Evolutionary conservation across 2,888 invertebrate species (phyloP).

Genomic region (Stenurella melanura): DNA sequence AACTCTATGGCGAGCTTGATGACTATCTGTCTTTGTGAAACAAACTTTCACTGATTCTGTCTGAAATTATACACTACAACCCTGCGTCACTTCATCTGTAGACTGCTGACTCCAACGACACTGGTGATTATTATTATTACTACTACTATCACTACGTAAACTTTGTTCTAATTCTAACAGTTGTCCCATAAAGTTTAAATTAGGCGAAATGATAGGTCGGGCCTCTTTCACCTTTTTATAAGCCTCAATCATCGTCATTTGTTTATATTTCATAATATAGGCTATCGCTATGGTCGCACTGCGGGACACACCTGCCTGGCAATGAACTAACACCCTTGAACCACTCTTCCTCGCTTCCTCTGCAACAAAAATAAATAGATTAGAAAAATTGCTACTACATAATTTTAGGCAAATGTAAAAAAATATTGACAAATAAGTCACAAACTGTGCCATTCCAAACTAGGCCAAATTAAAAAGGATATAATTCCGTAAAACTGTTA

Average conservation of each 20-base stretch:
- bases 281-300: constrained; percentile 97
- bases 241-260: constrained; percentile 89
- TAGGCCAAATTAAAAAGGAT: too few species aligned
- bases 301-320: constrained; percentile 95
- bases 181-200: constrained; percentile 95
- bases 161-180: constrained; percentile 88
- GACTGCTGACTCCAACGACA: constrained; percentile 76
- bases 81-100: constrained; percentile 75
- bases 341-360: constrained; percentile 83
- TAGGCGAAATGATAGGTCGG: constrained; percentile 94
- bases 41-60: constrained; percentile 38
- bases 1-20: constrained; percentile 67
- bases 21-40: constrained; percentile 53
- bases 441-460: too few species aligned
- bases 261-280: constrained; percentile 93
- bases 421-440: too few species aligned
- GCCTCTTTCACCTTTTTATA: constrained; percentile 90
- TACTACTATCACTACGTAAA: constrained; percentile 72
- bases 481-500: too few species aligned
- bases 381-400: background rate
- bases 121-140: constrained; percentile 72
- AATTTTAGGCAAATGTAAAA: too few species aligned
- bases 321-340: constrained; percentile 90
- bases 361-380: constrained; percentile 72
- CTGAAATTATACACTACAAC: constrained; percentile 75